These are phyloP conservation scores for Misgurnus mizolepis DNA, from an alignment of 2,113 vertebrate genomes.

Conservation along the genomic window DNA sequence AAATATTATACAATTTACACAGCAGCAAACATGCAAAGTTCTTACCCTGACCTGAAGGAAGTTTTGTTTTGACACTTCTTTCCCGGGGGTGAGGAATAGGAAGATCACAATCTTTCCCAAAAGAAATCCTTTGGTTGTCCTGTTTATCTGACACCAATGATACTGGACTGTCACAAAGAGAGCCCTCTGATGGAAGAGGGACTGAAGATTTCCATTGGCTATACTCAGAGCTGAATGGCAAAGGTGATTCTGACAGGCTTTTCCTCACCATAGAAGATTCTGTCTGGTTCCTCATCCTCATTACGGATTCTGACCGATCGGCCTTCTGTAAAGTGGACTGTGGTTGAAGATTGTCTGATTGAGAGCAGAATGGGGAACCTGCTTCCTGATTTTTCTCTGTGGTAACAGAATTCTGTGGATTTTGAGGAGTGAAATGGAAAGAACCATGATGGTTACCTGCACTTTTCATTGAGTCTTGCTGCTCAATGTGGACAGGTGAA, in stretches of 20 bases:
- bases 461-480: neutral
- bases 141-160: constrained; percentile 48
- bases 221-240: constrained; percentile 56
- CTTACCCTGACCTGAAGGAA: constrained; percentile 70
- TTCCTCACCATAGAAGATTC: constrained; percentile 8
- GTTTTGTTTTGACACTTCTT: constrained; percentile 53
- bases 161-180: constrained; percentile 40
- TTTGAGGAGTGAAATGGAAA: constrained; percentile 38
- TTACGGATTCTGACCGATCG: constrained; percentile 48
- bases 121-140: constrained; percentile 8
- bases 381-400: constrained; percentile 30
- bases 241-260: constrained; percentile 51
- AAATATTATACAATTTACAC: neutral
- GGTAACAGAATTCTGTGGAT: neutral
- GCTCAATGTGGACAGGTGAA: constrained; percentile 29
- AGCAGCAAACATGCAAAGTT: neutral
- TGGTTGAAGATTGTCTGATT: constrained; percentile 7
- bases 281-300: constrained; percentile 25
- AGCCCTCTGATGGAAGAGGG: constrained; percentile 53
- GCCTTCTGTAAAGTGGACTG: neutral
- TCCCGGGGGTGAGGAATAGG: constrained; percentile 63
- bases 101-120: constrained; percentile 51
- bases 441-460: constrained; percentile 19
- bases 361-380: constrained; percentile 31
- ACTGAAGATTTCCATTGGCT: constrained; percentile 55